Evolutionary conservation across 2,888 invertebrate species (phyloP), one percentile per base, ranked within the genome.

Genomic region (Leistus spinibarbis): DNA sequence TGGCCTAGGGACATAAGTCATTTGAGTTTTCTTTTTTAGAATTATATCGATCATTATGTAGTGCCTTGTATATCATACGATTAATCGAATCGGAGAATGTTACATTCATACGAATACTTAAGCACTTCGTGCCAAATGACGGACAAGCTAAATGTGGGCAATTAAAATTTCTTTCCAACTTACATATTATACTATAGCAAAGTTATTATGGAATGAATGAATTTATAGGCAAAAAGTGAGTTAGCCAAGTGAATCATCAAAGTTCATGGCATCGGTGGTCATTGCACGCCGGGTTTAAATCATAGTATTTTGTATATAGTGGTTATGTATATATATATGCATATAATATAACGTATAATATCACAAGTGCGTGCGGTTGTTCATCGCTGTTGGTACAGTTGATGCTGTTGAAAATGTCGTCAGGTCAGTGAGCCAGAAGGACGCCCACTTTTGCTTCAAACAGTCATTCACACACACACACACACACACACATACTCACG

Each of bases 381-480:
- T 40, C 40, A 10, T 40, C 13, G 40, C 40, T 7, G 40, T 40
- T 40, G 40, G 40, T 10, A 40, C 40, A 40, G 40, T 40, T 40
- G 10, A 13, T 40, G 40, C 7, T 57, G 57, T 57, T 57, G 57
- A 19, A 60, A 60, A 60, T 60, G 60, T 60, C 60, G 60, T 60
- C 73, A 73, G 73, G 73, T 73, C 66, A 73, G 54, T 73, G 67
- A 67, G 73, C 60, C 62, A 24, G 57, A 67, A 65, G 73, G 65
- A 73, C 65, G 73, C 67, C 67, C 19, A 60, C 60, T 60, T 60
- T 60, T 17, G 60, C 3, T 56, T 19, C 56, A 53, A 53, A 54
- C 54, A 54, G 54, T 60, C 60, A 60, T 60, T 60, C 60, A 60
- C 60, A 16, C 5, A 19, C 60, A 60, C 24, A 40, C 24, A 24